Evolutionary conservation across 2,888 invertebrate genomes (phyloP).

Genomic region (Microchrysa polita): DNA sequence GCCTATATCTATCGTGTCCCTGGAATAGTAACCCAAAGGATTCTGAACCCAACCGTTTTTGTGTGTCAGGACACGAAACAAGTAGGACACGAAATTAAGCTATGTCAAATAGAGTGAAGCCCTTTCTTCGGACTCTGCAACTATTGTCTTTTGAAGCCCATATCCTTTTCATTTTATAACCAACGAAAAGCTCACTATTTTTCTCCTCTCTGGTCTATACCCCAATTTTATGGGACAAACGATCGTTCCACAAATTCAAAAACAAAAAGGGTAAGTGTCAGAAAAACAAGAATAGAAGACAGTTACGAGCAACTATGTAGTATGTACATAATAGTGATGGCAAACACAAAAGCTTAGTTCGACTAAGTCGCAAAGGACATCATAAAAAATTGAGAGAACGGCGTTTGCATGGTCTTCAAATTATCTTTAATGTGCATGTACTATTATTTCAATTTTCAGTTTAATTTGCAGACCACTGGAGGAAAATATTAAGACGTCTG

Average conservation of each 20-base stretch:
- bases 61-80: not conserved
- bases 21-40: not conserved
- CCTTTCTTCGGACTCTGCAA: conserved; percentile 19
- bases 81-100: not conserved
- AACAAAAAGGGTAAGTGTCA: too few relatives aligned
- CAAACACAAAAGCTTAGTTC: too few relatives aligned
- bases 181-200: not conserved
- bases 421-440: conserved; percentile 25
- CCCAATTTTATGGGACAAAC: not conserved
- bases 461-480: conserved; percentile 43
- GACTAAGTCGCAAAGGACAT: not conserved
- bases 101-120: conserved; percentile 23
- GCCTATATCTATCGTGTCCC: too few relatives aligned
- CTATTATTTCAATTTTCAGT: conserved; percentile 35
- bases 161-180: conserved; percentile 34
- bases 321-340: too few relatives aligned
- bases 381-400: conserved; percentile 10
- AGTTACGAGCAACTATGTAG: not conserved
- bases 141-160: conserved; percentile 23
- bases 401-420: conserved; percentile 21
- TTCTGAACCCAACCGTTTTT: not conserved
- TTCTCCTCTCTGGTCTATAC: conserved; percentile 18
- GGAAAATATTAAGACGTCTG: conserved; percentile 5
- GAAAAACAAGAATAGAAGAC: not conserved
- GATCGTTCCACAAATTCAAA: too few relatives aligned